Evolutionary conservation across 1,140 invertebrate species (phyloP).

Genomic region (Archegozetes longisetosus): DNA sequence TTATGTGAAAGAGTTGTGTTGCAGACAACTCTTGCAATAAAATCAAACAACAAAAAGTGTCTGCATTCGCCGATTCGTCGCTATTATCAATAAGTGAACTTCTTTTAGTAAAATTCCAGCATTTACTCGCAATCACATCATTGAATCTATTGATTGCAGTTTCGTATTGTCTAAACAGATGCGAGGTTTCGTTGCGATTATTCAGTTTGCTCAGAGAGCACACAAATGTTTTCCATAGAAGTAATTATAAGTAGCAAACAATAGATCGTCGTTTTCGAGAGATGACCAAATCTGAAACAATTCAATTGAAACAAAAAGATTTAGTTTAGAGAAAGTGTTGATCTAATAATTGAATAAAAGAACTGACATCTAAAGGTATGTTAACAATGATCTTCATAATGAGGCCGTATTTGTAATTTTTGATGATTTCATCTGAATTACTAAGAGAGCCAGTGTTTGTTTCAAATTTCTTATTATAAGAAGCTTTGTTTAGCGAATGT

Average conservation of each 20-base stretch:
- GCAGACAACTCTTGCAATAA: neutral
- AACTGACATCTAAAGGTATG: neutral
- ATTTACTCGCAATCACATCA: neutral
- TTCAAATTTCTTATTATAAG: no score
- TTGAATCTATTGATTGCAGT: neutral
- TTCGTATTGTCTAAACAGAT: neutral
- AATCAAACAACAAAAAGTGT: neutral
- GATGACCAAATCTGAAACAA: slow-evolving; percentile 3
- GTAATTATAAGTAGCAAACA: slow-evolving; percentile 4
- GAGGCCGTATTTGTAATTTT: neutral
- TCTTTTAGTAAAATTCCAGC: neutral
- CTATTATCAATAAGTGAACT: neutral
- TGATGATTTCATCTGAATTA: neutral
- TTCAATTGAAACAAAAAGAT: neutral
- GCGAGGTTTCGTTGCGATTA: neutral
- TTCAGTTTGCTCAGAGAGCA: neutral
- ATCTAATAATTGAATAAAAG: neutral
- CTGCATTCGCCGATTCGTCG: neutral
- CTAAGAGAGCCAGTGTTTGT: no score
- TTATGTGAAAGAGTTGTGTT: neutral
- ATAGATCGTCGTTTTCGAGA: neutral
- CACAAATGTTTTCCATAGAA: neutral
- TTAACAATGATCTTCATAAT: neutral
- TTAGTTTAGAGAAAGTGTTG: neutral
- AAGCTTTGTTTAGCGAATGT: no score